Base-by-base conservation (phyloP, 1,140 invertebrate genomes). In the Drosophila mayri region DNA sequence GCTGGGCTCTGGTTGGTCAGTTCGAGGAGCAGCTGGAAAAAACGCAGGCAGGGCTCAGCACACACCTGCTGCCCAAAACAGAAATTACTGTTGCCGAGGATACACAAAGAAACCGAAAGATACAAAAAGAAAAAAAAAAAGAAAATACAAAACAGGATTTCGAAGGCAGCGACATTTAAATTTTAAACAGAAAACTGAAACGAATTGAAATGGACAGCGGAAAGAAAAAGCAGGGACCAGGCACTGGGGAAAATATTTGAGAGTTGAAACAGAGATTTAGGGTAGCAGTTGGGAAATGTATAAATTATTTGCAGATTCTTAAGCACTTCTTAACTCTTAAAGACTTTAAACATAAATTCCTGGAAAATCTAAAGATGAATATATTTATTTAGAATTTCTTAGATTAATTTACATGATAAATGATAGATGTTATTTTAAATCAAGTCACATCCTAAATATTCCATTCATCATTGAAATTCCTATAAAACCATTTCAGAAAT, bases 1-100 rank as follows among this genome's bases (percentile, higher is more conserved):
- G 61, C 85, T 81, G 47, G 63, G 80, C 65, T 90, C 81, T 81
- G 85, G 81, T 85, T 90, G 85, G 86, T 90, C 86, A 81, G 35
- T 44, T 43, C 12, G 28, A 64, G 38, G 40, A 47, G 79, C 83
- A 86, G 83, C 83, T 87, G 83, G 57, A 85, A 85, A 52, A 61
- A 37, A 22, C 18, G 20, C 52, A 55, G 52, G 32, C 32, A 11
- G 52, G 61, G 32, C 44, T 64, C n/a, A 25, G 43, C 52, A 71
- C 72, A 76, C 84, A 88, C 85, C 85, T 88, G 85, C 85, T 80
- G 81, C 78, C 84, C 73, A 72, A 79, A 88, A 76, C 50, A 77
- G 28, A 82, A 87, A 79, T 83, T 87, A 83, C 83, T 88, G 84
- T 74, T 77, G 74, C 65, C 59, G 64, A 81, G 67, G 55, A 77